Base-by-base conservation (phyloP, 2,888 invertebrate genomes). In the Ichneumoninae sp. region DNA sequence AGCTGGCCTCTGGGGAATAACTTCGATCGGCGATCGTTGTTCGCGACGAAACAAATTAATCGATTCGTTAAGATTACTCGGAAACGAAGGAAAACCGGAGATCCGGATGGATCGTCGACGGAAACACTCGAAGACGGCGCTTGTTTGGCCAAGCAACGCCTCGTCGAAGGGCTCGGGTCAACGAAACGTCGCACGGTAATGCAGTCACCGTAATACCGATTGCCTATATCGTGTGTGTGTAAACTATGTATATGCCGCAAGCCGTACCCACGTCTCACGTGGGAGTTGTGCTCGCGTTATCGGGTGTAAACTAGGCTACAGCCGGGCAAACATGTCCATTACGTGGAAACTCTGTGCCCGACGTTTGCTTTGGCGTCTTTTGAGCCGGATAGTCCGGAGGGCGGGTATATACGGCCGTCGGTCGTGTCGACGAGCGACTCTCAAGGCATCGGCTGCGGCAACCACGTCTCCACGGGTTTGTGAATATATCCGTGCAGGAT, bases 241-340 rank as follows among this genome's bases (percentile, higher is more conserved):
- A 40, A 30, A 22, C 36, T 33, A 40, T 50, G 26, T 70, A 47
- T 68, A 66, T 54, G 33, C 57, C 81, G 60, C 66, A 78, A 82
- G 63, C 66, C 36, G 71, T 69, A 71, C 36, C 65, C 26, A 73
- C 77, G 83, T 85, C 57, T 76, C 71, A 86, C 79, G 83, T 85
- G 76, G 86, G 83, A 82, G 73, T 83, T 71, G 76, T 83, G 85
- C 79, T 82, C 86, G 74, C 87, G 88, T 90, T 91, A 89, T 89
- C 89, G 88, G 87, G 87, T 86, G 87, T 84, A 89, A 90, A 90
- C 87, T 86, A 79, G 87, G 86, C 87, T 88, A 88, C 88, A 83
- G 85, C 85, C 87, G 87, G 88, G 89, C 89, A 89, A 89, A 90
- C 89, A 88, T 89, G 90, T 90, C 89, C 88, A 90, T 90, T 90